Conservation (phyloP, 2,888 invertebrate species). For the Anthoptus insignis region DNA sequence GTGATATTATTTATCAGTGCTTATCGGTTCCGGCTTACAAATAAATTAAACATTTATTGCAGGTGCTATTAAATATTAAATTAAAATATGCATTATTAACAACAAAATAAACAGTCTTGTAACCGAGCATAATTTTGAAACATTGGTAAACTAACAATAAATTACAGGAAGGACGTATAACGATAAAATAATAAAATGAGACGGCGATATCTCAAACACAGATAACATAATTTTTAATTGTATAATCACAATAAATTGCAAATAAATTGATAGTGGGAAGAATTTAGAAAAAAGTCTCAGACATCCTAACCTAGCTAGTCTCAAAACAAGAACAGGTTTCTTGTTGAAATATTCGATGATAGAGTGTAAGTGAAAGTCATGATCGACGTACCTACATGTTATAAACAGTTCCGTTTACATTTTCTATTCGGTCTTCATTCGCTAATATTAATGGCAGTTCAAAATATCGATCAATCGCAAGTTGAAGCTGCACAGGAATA, state of each 20-base stretch:
- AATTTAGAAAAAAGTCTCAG: constrained; percentile 54
- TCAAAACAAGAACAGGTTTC: constrained; percentile 73
- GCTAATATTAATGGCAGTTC: background rate
- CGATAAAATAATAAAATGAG: constrained; percentile 21
- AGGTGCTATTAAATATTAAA: constrained; percentile 4
- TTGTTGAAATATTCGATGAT: constrained; percentile 79
- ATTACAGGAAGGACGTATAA: constrained; percentile 1
- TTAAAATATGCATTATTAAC: constrained; percentile 9
- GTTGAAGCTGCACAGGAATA: too few relatives aligned
- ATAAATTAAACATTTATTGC: constrained; percentile 10
- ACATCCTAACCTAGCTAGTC: constrained; percentile 62
- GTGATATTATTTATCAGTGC: constrained; percentile 29
- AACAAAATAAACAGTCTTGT: background rate
- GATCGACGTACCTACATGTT: constrained; percentile 68
- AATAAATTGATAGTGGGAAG: constrained; percentile 54
- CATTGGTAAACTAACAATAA: background rate
- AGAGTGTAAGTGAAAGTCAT: constrained; percentile 84
- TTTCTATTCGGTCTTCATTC: constrained; percentile 42
- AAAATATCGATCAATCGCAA: too few relatives aligned
- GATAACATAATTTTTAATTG: constrained; percentile 24
- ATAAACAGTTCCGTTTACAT: constrained; percentile 79
- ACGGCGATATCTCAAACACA: constrained; percentile 9
- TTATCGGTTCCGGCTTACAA: constrained; percentile 19
- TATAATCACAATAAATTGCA: constrained; percentile 28
- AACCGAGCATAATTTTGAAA: background rate